Evolutionary conservation across 2,888 invertebrate species (phyloP).

Genomic region (Agrochola lota): DNA sequence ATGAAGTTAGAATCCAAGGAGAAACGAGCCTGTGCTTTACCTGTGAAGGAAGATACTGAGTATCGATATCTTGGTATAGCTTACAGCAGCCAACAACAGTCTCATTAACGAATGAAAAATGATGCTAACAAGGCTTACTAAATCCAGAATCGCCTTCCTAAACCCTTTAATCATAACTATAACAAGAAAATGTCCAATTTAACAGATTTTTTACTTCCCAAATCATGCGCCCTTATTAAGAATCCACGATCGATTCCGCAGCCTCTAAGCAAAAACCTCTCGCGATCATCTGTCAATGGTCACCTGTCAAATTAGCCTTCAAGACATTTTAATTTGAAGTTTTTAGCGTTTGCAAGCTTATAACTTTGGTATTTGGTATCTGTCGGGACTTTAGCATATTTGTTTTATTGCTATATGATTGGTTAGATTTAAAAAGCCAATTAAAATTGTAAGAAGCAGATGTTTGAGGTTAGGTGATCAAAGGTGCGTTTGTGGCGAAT

Average conservation of each 20-base stretch:
- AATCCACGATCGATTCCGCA: constrained; percentile 64
- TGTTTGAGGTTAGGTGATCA: constrained; percentile 59
- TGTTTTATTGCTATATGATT: constrained; percentile 73
- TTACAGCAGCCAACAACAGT: background rate
- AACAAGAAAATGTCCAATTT: constrained; percentile 59
- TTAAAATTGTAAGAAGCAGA: constrained; percentile 67
- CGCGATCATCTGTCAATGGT: constrained; percentile 77
- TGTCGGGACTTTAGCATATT: constrained; percentile 60
- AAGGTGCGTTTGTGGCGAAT: constrained; percentile 26
- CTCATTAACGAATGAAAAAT: constrained; percentile 37
- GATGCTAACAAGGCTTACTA: constrained; percentile 22
- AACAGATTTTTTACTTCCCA: constrained; percentile 48
- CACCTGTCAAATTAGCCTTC: constrained; percentile 79
- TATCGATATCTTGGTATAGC: too few species aligned
- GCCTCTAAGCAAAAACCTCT: constrained; percentile 66
- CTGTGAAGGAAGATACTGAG: background rate
- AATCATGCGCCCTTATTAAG: constrained; percentile 49
- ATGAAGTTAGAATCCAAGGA: background rate
- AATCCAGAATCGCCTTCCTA: constrained; percentile 9
- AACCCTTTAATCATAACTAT: constrained; percentile 42
- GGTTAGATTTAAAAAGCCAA: constrained; percentile 68
- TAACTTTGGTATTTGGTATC: constrained; percentile 62
- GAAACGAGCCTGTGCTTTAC: too few species aligned
- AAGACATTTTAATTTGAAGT: constrained; percentile 79
- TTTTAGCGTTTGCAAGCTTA: constrained; percentile 68